Evolutionary conservation across 1,140 invertebrate genomes (phyloP).

Genomic region (Drosophila kikkawai): DNA sequence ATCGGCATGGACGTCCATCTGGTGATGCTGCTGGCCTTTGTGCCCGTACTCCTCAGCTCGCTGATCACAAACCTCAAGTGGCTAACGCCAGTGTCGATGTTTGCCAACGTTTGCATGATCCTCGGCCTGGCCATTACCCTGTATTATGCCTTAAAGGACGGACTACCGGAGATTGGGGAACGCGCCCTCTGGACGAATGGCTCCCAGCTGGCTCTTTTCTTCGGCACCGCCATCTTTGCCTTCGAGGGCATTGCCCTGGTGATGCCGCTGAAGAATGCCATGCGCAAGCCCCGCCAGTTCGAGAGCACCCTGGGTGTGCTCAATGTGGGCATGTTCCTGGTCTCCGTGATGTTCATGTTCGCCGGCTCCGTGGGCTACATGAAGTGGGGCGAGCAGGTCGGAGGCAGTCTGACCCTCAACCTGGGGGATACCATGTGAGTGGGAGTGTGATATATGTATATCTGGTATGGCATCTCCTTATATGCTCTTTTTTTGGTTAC

Average conservation of each 20-base stretch:
- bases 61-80: constrained; percentile 92
- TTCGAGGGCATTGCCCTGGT: constrained; percentile 93
- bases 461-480: no score
- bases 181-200: constrained; percentile 87
- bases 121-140: constrained; percentile 89
- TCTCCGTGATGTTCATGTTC: constrained; percentile 89
- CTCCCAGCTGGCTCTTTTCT: constrained; percentile 89
- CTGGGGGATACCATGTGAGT: constrained; percentile 85
- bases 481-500: neutral
- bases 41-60: constrained; percentile 90
- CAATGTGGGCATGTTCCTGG: constrained; percentile 91
- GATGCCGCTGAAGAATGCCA: constrained; percentile 95
- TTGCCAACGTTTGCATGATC: constrained; percentile 90
- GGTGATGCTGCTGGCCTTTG: constrained; percentile 90
- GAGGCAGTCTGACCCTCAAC: constrained; percentile 91
- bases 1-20: constrained; percentile 87
- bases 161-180: constrained; percentile 87
- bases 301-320: constrained; percentile 91
- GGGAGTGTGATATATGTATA: neutral
- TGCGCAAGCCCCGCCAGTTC: constrained; percentile 92
- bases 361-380: constrained; percentile 95
- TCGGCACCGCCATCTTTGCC: constrained; percentile 92
- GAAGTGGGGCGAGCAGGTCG: constrained; percentile 90
- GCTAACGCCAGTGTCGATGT: constrained; percentile 89
- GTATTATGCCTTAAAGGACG: constrained; percentile 89